Base-by-base conservation (phyloP, 2,888 invertebrate genomes). In the Sipha maydis region DNA sequence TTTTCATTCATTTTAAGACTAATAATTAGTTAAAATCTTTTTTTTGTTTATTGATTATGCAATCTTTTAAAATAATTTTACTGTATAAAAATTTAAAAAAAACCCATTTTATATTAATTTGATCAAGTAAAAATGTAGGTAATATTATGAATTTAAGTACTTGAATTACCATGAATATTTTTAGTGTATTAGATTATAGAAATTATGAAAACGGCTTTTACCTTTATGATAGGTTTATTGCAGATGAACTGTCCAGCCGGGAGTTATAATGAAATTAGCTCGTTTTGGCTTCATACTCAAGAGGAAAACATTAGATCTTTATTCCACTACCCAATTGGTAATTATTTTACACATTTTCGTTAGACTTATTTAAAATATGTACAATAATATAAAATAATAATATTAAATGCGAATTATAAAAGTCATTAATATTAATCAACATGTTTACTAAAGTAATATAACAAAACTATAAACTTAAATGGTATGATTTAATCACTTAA, bases 261-360 rank as follows among this genome's bases (percentile, higher is more conserved):
- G 2, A 92, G 93, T 90, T 94, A 93, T 91, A 94, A 93, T 90
- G 93, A 93, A 19, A 92, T 94, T 90, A 93, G 94, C 38, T 92
- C 93, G 71, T 92, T 95, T 78, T 94, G 94, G 92, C 93, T 95
- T 90, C 93, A 93, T 90, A 94, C 94, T 34, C 94, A 94, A 8
- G 95, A 95, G 91, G 93, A 93, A 77, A 93, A 93, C 90, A 93
- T 94, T 34, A 92, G 93, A 89, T 93, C 93, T 89, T 91, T 95
- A 5, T 94, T 95, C 90, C 94, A 95, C 91, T 93, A 93, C 90
- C 91, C 92, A 8, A 90, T 90, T 89, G 91, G 91, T 91, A 89
- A 90, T 54, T 83, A 73, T 48, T 31, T 78, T 78, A 21, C 54
- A 31, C 11, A 48, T 76, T 21, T 61, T 61, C 8, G 25, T n/a